These are phyloP conservation scores for Toxotes chatareus DNA, from an alignment of 2,113 vertebrate species.

Conservation along the genomic window DNA sequence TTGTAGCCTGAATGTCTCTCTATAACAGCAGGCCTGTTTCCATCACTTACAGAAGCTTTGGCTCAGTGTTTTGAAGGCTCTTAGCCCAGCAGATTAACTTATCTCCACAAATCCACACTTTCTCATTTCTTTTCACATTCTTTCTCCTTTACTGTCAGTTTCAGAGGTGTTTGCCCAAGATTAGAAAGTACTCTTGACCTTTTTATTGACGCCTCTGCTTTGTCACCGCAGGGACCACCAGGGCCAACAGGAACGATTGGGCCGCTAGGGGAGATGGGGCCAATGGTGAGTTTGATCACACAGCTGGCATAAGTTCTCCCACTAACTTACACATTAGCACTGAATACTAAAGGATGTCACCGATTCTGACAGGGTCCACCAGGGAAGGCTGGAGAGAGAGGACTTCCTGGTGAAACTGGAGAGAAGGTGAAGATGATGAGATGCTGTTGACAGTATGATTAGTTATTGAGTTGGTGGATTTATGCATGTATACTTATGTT, in stretches of 20 bases:
- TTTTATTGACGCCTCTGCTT: constrained; percentile 61
- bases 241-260: constrained; percentile 89
- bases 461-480: background rate
- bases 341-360: constrained; percentile 19
- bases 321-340: constrained; percentile 22
- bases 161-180: constrained; percentile 40
- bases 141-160: constrained; percentile 40
- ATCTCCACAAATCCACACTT: constrained; percentile 60
- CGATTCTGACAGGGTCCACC: constrained; percentile 86
- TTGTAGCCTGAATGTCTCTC: constrained; percentile 53
- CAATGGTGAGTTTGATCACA: constrained; percentile 83
- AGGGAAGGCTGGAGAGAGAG: constrained; percentile 89
- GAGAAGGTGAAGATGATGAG: constrained; percentile 87
- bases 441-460: background rate
- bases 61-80: constrained; percentile 48
- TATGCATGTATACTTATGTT: background rate
- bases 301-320: constrained; percentile 5
- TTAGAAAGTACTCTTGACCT: constrained; percentile 33
- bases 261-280: constrained; percentile 90
- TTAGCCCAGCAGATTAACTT: constrained; percentile 60
- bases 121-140: constrained; percentile 44
- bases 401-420: constrained; percentile 91
- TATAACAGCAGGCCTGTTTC: constrained; percentile 52
- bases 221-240: constrained; percentile 86
- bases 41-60: constrained; percentile 59